Conservation (phyloP, 2,888 invertebrate species). For the Cynaeus angustus region DNA sequence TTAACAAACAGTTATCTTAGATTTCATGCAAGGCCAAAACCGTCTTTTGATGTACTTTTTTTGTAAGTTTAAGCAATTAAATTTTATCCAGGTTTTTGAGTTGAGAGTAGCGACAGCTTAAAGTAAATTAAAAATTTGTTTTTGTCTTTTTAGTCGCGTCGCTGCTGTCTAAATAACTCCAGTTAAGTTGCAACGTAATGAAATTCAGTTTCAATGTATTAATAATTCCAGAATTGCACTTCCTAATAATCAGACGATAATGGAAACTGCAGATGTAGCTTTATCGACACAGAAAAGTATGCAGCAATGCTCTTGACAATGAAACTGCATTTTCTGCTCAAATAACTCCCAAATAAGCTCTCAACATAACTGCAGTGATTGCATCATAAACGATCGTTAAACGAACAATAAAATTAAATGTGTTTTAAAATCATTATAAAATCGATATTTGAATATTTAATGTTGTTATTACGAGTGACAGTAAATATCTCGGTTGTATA, state of each 20-base stretch:
- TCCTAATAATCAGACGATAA: constrained; percentile 16
- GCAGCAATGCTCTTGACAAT: constrained; percentile 7
- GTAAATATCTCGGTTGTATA: neutral
- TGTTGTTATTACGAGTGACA: neutral
- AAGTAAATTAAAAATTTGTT: constrained; percentile 2
- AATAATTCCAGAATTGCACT: constrained; percentile 11
- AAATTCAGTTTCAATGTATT: constrained; percentile 9
- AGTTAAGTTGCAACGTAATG: constrained; percentile 5
- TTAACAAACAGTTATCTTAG: too few species aligned
- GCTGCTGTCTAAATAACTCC: neutral
- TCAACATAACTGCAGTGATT: neutral
- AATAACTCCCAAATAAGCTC: constrained; percentile 1
- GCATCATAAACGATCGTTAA: neutral
- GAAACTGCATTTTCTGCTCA: constrained; percentile 11
- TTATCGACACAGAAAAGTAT: constrained; percentile 25
- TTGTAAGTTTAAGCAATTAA: too few species aligned
- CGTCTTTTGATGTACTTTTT: too few species aligned
- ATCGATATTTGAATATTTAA: constrained; percentile 10
- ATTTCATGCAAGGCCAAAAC: too few species aligned
- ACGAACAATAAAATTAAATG: constrained; percentile 3
- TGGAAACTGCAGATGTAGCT: constrained; percentile 29
- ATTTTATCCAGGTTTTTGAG: neutral
- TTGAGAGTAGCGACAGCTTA: neutral
- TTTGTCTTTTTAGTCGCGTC: constrained; percentile 4
- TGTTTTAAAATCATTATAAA: neutral